A percentile compares a stretch with the other conserved stretches of the same genome.
These are phyloP conservation scores for Alentia gelatinosa DNA, from an alignment of 2,888 invertebrate species.

Conservation along the genomic window DNA sequence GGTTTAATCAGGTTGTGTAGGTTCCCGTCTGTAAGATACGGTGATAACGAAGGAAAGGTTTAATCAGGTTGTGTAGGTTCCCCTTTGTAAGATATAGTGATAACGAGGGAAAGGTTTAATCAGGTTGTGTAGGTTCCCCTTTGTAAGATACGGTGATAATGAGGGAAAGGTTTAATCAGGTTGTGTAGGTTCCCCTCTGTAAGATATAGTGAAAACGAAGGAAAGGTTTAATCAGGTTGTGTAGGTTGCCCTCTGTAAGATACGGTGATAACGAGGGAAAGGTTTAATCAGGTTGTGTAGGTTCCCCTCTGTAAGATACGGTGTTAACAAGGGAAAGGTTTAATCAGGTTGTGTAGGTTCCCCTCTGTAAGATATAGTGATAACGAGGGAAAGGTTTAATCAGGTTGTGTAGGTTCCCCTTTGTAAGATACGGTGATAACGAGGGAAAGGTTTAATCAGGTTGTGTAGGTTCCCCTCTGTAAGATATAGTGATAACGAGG, in stretches of 20 bases:
- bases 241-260: conserved; percentile 94
- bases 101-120: no score
- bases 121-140: conserved; percentile 98
- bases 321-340: no score
- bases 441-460: no score
- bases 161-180: no score
- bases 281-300: no score
- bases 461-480: conserved; percentile 98
- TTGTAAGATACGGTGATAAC: conserved; percentile 83
- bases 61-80: conserved; percentile 98
- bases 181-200: conserved; percentile 98
- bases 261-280: not conserved
- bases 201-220: conserved; percentile 56
- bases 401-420: conserved; percentile 98
- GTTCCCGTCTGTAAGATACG: conserved; percentile 89
- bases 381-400: no score
- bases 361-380: conserved; percentile 87
- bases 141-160: conserved; percentile 83
- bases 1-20: no score
- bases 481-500: conserved; percentile 57
- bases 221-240: no score
- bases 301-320: conserved; percentile 89
- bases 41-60: no score
- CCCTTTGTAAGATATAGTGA: conserved; percentile 87
- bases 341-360: conserved; percentile 98